Evolutionary conservation across 2,888 invertebrate genomes (phyloP).

Genomic region (Polylopha cassiicola): DNA sequence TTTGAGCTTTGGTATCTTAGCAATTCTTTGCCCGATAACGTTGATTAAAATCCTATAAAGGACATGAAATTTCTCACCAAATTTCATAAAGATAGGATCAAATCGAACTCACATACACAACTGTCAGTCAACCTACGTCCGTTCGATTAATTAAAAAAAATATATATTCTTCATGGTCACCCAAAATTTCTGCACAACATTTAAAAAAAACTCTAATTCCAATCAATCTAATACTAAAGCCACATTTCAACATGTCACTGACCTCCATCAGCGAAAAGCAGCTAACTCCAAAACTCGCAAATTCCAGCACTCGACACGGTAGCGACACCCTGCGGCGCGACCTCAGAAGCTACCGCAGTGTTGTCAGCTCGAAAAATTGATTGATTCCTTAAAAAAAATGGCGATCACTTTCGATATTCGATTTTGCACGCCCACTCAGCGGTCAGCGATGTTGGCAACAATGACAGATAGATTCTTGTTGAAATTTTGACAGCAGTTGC

Average conservation of each 20-base stretch:
- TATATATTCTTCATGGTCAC: too few relatives aligned
- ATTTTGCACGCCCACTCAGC: constrained; percentile 67
- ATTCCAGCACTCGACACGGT: constrained; percentile 40
- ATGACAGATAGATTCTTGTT: constrained; percentile 7
- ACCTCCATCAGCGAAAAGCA: constrained; percentile 35
- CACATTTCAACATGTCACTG: constrained; percentile 26
- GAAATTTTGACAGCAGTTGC: constrained; percentile 15
- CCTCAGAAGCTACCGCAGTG: constrained; percentile 39
- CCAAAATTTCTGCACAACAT: too few relatives aligned
- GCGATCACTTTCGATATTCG: constrained; percentile 34
- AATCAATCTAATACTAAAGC: too few relatives aligned
- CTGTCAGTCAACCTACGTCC: too few relatives aligned
- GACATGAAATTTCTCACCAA: too few relatives aligned
- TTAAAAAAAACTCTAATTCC: too few relatives aligned
- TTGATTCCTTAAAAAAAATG: constrained; percentile 58
- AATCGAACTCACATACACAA: too few relatives aligned
- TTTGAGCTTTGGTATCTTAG: too few relatives aligned
- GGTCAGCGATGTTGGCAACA: constrained; percentile 9
- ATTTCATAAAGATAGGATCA: too few relatives aligned
- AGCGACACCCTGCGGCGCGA: constrained; percentile 55
- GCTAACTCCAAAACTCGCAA: constrained; percentile 38
- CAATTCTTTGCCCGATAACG: too few relatives aligned
- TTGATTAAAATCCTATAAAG: too few relatives aligned
- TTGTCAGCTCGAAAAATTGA: constrained; percentile 38
- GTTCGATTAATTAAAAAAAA: too few relatives aligned